A percentile compares a stretch with the other conserved stretches of the same genome.
Conservation (phyloP, 2,797 vertebrate species). For the Novumbra hubbsi region DNA sequence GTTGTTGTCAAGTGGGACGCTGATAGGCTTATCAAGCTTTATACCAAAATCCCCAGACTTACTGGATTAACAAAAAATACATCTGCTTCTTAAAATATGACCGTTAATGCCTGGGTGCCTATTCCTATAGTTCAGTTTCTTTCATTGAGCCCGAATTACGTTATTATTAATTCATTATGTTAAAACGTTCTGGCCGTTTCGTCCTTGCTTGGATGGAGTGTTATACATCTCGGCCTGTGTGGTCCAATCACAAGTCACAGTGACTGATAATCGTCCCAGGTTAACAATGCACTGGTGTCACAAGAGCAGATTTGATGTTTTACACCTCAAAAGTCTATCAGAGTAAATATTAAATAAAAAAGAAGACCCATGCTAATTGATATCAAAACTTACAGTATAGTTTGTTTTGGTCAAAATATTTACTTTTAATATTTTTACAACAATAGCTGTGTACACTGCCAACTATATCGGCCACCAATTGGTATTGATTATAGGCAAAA, state of each 20-base stretch:
- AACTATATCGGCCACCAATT: too few relatives aligned
- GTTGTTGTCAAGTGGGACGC: conserved; percentile 31
- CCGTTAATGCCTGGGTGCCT: conserved; percentile 23
- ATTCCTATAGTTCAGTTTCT: neutral
- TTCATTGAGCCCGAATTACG: neutral
- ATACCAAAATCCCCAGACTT: conserved; percentile 52
- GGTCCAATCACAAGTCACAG: neutral
- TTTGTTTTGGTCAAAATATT: too few relatives aligned
- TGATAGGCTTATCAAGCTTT: conserved; percentile 47
- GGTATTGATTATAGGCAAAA: too few relatives aligned
- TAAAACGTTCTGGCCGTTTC: neutral
- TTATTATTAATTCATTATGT: too few relatives aligned
- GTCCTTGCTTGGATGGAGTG: neutral
- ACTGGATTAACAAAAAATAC: conserved; percentile 57
- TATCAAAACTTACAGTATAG: too few relatives aligned
- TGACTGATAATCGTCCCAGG: neutral
- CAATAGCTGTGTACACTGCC: too few relatives aligned
- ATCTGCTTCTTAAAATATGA: conserved; percentile 46
- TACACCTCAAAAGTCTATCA: too few relatives aligned
- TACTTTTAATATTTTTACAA: too few relatives aligned
- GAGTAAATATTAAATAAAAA: too few relatives aligned
- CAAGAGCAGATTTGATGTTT: too few relatives aligned
- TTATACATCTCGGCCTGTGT: neutral
- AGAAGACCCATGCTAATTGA: too few relatives aligned
- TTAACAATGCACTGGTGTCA: neutral